Percentiles rank a stretch among this genome's conserved stretches.
phyloP scores from a whole-genome alignment of 2,888 invertebrate species.

The Agriotes lineatus region DNA sequence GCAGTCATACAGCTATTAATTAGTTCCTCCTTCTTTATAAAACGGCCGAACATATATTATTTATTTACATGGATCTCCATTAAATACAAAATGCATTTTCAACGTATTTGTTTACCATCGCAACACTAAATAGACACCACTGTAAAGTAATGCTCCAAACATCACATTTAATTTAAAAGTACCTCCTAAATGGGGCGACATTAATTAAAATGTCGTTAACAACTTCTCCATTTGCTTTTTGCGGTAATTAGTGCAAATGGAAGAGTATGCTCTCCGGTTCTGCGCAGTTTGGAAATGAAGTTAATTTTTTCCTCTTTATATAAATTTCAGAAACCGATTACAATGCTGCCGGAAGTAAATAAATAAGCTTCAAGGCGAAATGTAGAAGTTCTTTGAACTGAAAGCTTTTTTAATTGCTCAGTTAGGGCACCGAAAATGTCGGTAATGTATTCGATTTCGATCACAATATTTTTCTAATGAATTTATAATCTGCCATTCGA shows the following conservation, averaged over 20 bases:
- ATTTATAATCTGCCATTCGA: too few species aligned
- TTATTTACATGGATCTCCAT: too few species aligned
- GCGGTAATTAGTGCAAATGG: slow-evolving; percentile 30
- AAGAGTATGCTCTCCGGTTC: slow-evolving; percentile 22
- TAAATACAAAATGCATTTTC: too few species aligned
- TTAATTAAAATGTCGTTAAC: slow-evolving; percentile 36
- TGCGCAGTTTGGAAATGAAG: slow-evolving; percentile 22
- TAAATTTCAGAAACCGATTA: slow-evolving; percentile 12
- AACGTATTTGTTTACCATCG: not conserved
- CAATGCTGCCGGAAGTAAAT: slow-evolving; percentile 16
- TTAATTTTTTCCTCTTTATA: slow-evolving; percentile 24
- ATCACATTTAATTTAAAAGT: slow-evolving; percentile 27
- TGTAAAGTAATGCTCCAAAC: slow-evolving; percentile 11
- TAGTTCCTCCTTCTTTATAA: too few species aligned
- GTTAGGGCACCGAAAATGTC: too few species aligned
- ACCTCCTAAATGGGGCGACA: slow-evolving; percentile 27
- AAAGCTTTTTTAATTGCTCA: too few species aligned
- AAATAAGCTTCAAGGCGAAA: slow-evolving; percentile 11
- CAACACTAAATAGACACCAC: not conserved
- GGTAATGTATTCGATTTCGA: too few species aligned
- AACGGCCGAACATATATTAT: too few species aligned
- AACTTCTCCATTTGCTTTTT: slow-evolving; percentile 34
- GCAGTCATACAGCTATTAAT: too few species aligned
- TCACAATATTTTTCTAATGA: too few species aligned
- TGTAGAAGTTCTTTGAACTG: too few species aligned